Base-by-base conservation (phyloP, 2,113 vertebrate genomes). In the Megaptera novaeangliae region DNA sequence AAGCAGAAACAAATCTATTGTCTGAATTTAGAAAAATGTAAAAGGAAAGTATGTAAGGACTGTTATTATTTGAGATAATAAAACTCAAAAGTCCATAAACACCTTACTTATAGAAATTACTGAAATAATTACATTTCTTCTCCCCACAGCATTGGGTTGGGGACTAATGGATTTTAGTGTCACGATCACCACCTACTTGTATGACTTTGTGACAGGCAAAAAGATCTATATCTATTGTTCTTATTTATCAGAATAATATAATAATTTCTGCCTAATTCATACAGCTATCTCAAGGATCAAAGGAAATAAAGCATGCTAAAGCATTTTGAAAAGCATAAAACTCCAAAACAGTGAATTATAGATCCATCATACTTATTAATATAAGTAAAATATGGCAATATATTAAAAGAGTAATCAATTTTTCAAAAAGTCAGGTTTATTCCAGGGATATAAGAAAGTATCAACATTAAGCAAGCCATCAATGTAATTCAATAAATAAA, bases 51-150 rank as follows among this genome's bases (percentile, higher is more conserved):
- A 46, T n/a, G 5, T 77, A 72, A 89, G 23, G 44, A 57, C 29
- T 52, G 23, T 39, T 93, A 66, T 96, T 96, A 86, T 68, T 64
- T 80, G 21, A 63, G 49, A 95, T 71, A 88, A 69, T 89, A 92
- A 93, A 96, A 75, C 10, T 34, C 49, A 64, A 83, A 92, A 92
- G 31, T 55, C 59, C 27, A 39, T 82, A 96, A 85, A 77, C 55
- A 29, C 4, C 5, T 31, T 82, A n/a, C 36, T 86, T 34, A 74
- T 27, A 89, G 57, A 97, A 95, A 91, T 59, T 52, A 78, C 9
- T 86, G 34, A 95, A 95, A 41, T 64, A 61, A 91, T 63, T 78
- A 74, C 94, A 89, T 74, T 39, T 17, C 25, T 91, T 59, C 46
- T 69, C 10, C 44, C 41, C 25, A 52, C 88, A 85, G 31, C 64